Evolutionary conservation across 2,113 vertebrate genomes (phyloP), one percentile per base, ranked within the genome.

Genomic region (Maylandia zebra): DNA sequence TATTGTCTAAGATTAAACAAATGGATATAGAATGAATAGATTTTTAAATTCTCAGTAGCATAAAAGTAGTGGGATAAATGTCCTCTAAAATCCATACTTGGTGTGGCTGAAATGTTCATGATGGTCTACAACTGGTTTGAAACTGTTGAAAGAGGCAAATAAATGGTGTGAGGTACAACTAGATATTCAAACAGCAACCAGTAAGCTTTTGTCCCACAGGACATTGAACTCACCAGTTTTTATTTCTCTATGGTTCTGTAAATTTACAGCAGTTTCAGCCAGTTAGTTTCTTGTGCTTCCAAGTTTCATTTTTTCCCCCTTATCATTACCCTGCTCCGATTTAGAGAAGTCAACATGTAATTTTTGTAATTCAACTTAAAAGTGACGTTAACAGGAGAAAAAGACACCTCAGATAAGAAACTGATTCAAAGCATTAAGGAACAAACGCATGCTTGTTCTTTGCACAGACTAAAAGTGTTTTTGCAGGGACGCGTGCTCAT

Each of bases 281-380:
- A 52, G 45, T 8, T 9, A 50, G 74, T 52, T 52, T 78, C 74
- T 19, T 50, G 43, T 78, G 22, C 0, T 78, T 78, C 24, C 14
- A 50, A 78, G 45, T 50, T 78, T 50, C 3, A 4, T 50, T 50
- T n/a, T 0, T 0, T 0, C 5, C 14, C 6, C 30, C 59, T 78
- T 30, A 50, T n/a, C 43, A 52, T 78, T 78, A 0, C 69, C 41
- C 36, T 45, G 14, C 69, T 17, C 22, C 2, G n/a, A 43, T 71
- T 45, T 27, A n/a, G 69, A 74, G 41, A 74, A 27, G 41, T 74
- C 69, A 74, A 45, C 45, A n/a, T 78, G 16, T 52, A 8, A 52
- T 32, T 50, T 50, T 78, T 78, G 10, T 52, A 52, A 52, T 34
- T 32, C 17, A 78, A 52, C 45, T 32, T 78, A 52, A 78, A 78